Evolutionary conservation across 1,140 invertebrate genomes (phyloP).

Genomic region (Diorhabda elongata): DNA sequence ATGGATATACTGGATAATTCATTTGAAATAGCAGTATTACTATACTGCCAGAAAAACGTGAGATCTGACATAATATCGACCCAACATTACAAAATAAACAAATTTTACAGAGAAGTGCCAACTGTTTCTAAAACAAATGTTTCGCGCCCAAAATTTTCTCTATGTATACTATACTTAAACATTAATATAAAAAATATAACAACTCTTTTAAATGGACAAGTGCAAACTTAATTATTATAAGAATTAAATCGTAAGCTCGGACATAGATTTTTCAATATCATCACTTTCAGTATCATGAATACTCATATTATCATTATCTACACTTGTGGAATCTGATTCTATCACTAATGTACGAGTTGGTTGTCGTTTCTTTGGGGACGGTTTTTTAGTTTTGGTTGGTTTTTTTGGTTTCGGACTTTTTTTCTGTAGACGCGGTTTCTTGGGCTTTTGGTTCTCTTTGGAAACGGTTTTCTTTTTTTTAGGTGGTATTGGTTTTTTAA

Average conservation of each 20-base stretch:
- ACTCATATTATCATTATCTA: neutral
- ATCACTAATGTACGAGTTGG: neutral
- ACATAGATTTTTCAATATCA: conserved; percentile 8
- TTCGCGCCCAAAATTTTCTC: too few species aligned
- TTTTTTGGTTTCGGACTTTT: neutral
- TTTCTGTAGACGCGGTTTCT: neutral
- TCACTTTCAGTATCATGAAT: conserved; percentile 11
- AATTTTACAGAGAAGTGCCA: too few species aligned
- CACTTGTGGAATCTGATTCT: conserved; percentile 1
- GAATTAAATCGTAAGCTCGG: neutral
- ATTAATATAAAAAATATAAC: too few species aligned
- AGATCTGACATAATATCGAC: too few species aligned
- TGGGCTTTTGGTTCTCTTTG: neutral
- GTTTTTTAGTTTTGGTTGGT: neutral
- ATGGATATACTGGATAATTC: too few species aligned
- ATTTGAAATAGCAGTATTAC: too few species aligned
- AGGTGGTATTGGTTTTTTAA: neutral
- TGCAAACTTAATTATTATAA: too few species aligned
- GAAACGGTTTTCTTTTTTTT: neutral
- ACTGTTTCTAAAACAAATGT: too few species aligned
- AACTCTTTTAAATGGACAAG: too few species aligned
- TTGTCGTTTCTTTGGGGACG: neutral
- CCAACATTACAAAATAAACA: too few species aligned
- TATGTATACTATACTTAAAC: too few species aligned
- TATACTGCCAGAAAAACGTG: too few species aligned